Conservation (phyloP, 1,140 invertebrate genomes). For the Nylanderia fulva region DNA sequence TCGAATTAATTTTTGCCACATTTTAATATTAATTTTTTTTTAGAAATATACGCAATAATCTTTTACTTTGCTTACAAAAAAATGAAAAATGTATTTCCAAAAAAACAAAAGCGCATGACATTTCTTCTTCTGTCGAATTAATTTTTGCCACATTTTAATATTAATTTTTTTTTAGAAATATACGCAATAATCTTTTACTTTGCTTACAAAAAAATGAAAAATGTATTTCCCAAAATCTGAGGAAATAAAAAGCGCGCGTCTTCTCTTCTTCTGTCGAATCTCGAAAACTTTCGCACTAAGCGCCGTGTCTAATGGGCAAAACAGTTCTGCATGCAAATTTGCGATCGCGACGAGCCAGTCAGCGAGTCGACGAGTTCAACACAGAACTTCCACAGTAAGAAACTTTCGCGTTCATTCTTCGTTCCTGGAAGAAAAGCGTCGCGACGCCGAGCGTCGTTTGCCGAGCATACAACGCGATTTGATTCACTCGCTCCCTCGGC, state of each 20-base stretch:
- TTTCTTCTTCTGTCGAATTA: neutral
- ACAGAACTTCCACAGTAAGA: conserved; percentile 4
- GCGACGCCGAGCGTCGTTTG: conserved; percentile 78
- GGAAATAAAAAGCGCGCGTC: neutral
- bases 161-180: neutral
- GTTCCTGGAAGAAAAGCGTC: conserved; percentile 60
- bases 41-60: too few species aligned
- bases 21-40: too few species aligned
- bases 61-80: too few species aligned
- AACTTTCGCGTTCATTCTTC: conserved; percentile 64
- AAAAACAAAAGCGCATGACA: too few species aligned
- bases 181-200: neutral
- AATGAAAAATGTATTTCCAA: too few species aligned
- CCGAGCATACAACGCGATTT: conserved; percentile 82
- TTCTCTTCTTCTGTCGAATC: neutral
- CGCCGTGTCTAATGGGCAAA: neutral
- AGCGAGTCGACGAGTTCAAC: conserved; percentile 26
- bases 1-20: too few species aligned
- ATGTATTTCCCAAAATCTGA: neutral
- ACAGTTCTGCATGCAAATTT: neutral
- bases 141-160: too few species aligned
- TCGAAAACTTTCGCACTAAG: neutral
- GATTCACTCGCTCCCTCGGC: conserved; percentile 77
- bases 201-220: too few species aligned
- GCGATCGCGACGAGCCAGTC: conserved; percentile 25